A percentile compares a stretch with the other conserved stretches of the same genome.
Evolutionary conservation across 2,113 vertebrate species (phyloP).

Genomic region (Brienomyrus longianalis): DNA sequence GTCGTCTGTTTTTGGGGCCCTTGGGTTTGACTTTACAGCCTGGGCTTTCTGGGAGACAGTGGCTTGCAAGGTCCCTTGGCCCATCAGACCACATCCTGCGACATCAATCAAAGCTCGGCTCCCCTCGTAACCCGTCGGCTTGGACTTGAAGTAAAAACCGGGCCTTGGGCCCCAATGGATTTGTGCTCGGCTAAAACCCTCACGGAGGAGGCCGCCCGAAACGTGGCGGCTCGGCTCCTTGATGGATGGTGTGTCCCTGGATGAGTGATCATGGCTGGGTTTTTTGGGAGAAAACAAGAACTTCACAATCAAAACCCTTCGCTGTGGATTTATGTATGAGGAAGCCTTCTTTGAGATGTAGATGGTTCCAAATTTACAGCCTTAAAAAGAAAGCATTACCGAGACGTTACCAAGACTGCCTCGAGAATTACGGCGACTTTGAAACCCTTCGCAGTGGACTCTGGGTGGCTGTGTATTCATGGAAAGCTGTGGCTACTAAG

Average conservation of each 20-base stretch:
- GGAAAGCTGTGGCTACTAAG: not conserved
- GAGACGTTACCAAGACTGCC: not conserved
- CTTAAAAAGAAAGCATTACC: not conserved
- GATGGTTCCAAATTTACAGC: slow-evolving; percentile 10
- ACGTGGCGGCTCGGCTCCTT: slow-evolving; percentile 26
- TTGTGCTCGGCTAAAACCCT: not conserved
- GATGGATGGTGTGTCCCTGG: slow-evolving; percentile 28
- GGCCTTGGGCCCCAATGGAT: slow-evolving; percentile 26
- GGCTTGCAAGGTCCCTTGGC: slow-evolving; percentile 22
- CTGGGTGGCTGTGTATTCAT: not conserved
- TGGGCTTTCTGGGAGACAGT: slow-evolving; percentile 33
- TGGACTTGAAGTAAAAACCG: slow-evolving; percentile 27
- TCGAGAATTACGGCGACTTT: not conserved
- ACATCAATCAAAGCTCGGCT: slow-evolving; percentile 45
- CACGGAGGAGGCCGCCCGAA: not conserved
- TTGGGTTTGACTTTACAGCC: slow-evolving; percentile 19
- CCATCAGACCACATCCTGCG: slow-evolving; percentile 36
- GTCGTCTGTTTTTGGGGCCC: not conserved
- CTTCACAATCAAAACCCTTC: slow-evolving; percentile 12
- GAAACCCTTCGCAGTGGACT: slow-evolving; percentile 4
- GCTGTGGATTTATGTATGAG: slow-evolving; percentile 12
- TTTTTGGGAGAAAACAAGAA: slow-evolving; percentile 23
- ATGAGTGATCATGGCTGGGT: slow-evolving; percentile 17
- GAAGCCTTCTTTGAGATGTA: not conserved
- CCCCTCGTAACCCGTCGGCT: slow-evolving; percentile 28